Evolutionary conservation across 2,888 invertebrate species (phyloP), one percentile per base, ranked within the genome.

Genomic region (Odontocolon sp.): DNA sequence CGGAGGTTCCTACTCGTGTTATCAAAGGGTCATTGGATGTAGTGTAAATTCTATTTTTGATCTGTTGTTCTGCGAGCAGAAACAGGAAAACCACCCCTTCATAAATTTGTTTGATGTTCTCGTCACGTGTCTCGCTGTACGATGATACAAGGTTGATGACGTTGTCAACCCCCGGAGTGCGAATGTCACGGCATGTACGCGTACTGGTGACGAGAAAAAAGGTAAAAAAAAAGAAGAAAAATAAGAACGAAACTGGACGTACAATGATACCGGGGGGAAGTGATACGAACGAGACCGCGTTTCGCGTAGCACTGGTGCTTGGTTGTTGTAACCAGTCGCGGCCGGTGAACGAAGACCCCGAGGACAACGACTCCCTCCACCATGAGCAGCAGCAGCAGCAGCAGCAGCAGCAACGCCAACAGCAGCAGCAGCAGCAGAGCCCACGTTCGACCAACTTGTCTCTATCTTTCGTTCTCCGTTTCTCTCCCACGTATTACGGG

Each of bases 311-410:
- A 87, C 86, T 86, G 86, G 28, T 50, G 73, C 64, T 64, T 59
- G 45, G 67, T 66, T 70, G 79, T 74, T 76, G 75, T 71, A 77
- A 78, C 81, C 77, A 80, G 81, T 82, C 81, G 81, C 78, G 80
- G 81, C 84, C 82, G 79, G 81, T 83, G 84, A 80, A 82, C 83
- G 82, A 83, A 82, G 82, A 84, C 84, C 81, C 85, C 86, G 86
- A 87, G 86, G 86, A 86, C 86, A 87, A 86, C 86, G 86, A 86
- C 86, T 86, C 84, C 85, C 83, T 84, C 85, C 81, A 59, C 57
- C 69, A 38, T 54, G 69, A 11, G 14, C 72, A 59, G 66, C 76
- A 52, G 52, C 69, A 70, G 69, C 50, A 59, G 31, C 57, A 50
- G 50, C 64, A 66, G 42, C 64, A 69, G 63, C 59, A 68, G 61